Evolutionary conservation across 2,888 invertebrate species (phyloP).

Genomic region (Entomobrya proxima): DNA sequence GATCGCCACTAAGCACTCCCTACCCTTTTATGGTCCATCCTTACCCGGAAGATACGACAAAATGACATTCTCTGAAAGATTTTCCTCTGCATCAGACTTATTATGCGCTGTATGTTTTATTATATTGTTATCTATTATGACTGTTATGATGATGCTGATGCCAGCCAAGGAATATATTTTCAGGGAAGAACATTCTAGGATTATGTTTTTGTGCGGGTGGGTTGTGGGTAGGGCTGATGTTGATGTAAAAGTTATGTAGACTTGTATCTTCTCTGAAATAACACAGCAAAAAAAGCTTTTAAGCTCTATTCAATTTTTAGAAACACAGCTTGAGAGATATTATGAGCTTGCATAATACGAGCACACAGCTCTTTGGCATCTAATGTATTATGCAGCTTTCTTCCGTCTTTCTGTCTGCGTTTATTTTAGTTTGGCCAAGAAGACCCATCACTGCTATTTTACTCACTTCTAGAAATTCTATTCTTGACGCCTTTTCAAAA

Average conservation of each 20-base stretch:
- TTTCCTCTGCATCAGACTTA: not conserved
- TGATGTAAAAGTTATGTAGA: too few species aligned
- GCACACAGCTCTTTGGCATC: not conserved
- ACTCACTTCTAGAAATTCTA: constrained; percentile 12
- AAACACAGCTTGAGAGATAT: not conserved
- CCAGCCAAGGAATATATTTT: constrained; percentile 2
- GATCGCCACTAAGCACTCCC: not conserved
- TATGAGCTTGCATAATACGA: not conserved
- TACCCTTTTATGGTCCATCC: not conserved
- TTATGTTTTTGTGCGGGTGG: not conserved
- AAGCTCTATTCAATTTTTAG: constrained; percentile 26
- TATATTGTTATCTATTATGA: constrained; percentile 40
- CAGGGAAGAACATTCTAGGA: not conserved
- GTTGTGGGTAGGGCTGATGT: too few species aligned
- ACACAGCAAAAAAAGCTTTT: not conserved
- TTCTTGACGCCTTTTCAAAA: constrained; percentile 4
- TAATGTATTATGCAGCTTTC: not conserved
- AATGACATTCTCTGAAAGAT: not conserved
- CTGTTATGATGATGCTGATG: constrained; percentile 41
- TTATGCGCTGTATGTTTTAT: constrained; percentile 10
- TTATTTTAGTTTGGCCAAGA: not conserved
- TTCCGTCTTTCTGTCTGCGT: constrained; percentile 8
- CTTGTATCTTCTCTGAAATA: not conserved
- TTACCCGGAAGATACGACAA: not conserved
- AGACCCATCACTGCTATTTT: not conserved